Percentiles rank a stretch among this genome's conserved stretches.
Evolutionary conservation across 2,113 vertebrate genomes (phyloP).

Genomic region (Lathamus discolor): DNA sequence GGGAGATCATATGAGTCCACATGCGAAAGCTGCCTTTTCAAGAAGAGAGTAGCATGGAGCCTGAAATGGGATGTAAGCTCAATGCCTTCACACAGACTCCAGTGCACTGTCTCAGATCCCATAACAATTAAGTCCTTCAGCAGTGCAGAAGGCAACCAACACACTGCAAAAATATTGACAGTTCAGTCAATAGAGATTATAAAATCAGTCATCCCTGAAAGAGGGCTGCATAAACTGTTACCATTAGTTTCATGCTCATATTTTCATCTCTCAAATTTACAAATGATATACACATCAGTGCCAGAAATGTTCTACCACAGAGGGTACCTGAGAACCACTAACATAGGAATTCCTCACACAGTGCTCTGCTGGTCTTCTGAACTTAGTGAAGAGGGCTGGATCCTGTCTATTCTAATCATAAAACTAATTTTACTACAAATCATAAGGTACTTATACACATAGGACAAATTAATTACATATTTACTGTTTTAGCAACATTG

Average conservation of each 20-base stretch:
- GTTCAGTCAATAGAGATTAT: background rate
- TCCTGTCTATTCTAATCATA: background rate
- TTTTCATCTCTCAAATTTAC: background rate
- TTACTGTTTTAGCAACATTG: background rate
- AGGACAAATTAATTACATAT: background rate
- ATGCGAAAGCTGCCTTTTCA: background rate
- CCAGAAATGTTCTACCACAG: background rate
- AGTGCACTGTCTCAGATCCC: accelerated
- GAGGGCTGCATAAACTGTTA: background rate
- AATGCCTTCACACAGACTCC: background rate
- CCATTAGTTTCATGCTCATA: background rate
- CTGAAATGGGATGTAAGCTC: background rate
- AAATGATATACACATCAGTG: background rate
- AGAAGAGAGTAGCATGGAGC: background rate
- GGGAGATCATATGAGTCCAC: background rate
- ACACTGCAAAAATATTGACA: background rate
- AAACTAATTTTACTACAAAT: background rate
- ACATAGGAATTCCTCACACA: accelerated
- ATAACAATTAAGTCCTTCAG: background rate
- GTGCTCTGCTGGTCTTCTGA: background rate
- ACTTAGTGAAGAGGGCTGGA: background rate
- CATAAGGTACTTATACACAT: background rate
- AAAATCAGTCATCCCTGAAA: background rate
- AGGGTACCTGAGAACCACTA: background rate
- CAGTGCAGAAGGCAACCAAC: background rate